Evolutionary conservation across 2,888 invertebrate species (phyloP).

Genomic region (Orchesellides sinensis): DNA sequence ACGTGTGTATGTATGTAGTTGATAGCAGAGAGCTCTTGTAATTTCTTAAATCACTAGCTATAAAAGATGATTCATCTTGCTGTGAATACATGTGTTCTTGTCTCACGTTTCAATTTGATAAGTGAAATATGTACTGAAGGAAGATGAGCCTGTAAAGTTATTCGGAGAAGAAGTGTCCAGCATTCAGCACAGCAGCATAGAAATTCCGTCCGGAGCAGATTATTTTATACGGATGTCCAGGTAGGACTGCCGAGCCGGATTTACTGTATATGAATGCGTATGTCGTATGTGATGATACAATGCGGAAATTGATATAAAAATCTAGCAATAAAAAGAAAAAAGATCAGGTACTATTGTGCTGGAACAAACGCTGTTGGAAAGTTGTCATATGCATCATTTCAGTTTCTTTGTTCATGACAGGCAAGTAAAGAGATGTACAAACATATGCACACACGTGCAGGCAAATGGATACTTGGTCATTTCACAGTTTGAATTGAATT

Average conservation of each 20-base stretch:
- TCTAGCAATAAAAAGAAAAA: too few species aligned
- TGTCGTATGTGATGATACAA: too few species aligned
- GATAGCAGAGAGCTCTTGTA: not conserved
- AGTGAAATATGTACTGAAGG: not conserved
- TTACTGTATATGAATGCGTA: too few species aligned
- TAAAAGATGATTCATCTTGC: slow-evolving; percentile 25
- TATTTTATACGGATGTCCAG: slow-evolving; percentile 3
- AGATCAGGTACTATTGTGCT: too few species aligned
- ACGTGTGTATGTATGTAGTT: slow-evolving; percentile 2
- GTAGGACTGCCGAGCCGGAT: not conserved
- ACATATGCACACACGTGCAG: not conserved
- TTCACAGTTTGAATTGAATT: slow-evolving; percentile 48
- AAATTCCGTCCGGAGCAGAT: slow-evolving; percentile 1
- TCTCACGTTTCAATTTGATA: slow-evolving; percentile 19
- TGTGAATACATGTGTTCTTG: slow-evolving; percentile 36
- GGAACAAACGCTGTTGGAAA: too few species aligned
- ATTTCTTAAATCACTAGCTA: not conserved
- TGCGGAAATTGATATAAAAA: too few species aligned
- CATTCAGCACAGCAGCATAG: too few species aligned
- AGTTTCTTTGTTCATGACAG: not conserved
- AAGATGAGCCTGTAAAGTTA: too few species aligned
- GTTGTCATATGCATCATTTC: too few species aligned
- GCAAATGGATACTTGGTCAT: slow-evolving; percentile 38
- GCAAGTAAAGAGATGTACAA: not conserved
- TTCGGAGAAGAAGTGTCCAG: too few species aligned